Conservation (phyloP, 2,888 invertebrate genomes). For the Philopedon plagiatum region DNA sequence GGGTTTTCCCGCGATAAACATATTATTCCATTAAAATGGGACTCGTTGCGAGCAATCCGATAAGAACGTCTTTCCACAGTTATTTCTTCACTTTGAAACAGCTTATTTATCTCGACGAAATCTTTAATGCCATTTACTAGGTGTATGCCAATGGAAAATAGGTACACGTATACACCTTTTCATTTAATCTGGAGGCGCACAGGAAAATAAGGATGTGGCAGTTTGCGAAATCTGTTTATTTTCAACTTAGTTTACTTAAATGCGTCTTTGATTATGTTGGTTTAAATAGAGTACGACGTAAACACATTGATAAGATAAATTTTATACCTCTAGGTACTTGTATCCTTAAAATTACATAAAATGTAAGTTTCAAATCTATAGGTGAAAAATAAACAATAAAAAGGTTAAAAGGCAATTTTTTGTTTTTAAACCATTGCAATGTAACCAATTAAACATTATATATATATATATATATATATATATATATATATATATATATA, state of each 20-base stretch:
- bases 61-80: conserved; percentile 18
- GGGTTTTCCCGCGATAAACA: conserved; percentile 8
- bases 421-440: too few relatives aligned
- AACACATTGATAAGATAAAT: too few relatives aligned
- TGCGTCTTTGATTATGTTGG: too few relatives aligned
- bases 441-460: too few relatives aligned
- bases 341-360: too few relatives aligned
- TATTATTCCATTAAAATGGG: conserved; percentile 18
- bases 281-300: too few relatives aligned
- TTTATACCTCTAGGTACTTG: too few relatives aligned
- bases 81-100: conserved; percentile 14
- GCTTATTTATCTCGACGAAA: conserved; percentile 6
- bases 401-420: too few relatives aligned
- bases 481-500: conserved; percentile 13
- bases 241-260: too few relatives aligned
- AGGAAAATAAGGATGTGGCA: background rate
- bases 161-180: conserved; percentile 6
- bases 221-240: background rate
- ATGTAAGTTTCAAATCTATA: too few relatives aligned
- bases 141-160: conserved; percentile 1
- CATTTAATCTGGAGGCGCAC: background rate
- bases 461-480: conserved; percentile 13
- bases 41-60: conserved; percentile 15
- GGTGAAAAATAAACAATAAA: too few relatives aligned
- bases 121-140: background rate